Evolutionary conservation across 2,888 invertebrate genomes (phyloP), one percentile per base, ranked within the genome.

Genomic region (Cephus nigrinus): DNA sequence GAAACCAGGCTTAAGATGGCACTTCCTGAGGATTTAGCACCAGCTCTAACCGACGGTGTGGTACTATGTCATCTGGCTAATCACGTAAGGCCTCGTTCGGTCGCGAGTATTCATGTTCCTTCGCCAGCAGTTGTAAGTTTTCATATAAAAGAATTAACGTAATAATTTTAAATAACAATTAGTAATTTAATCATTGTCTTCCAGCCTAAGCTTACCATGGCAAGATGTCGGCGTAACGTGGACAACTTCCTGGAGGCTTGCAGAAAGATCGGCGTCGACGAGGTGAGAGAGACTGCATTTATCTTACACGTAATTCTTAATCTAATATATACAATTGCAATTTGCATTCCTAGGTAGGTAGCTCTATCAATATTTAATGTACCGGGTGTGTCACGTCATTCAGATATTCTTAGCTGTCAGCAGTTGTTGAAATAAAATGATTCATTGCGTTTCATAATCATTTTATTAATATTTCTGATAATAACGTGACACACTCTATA

Each of bases 201-300:
- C 69, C 92, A 98, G 98, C 98, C 98, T 68, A 98, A 98, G 92
- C 92, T 98, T 85, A 97, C 98, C n/a, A 96, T 97, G 95, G 97
- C 98, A 71, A 95, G 98, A 87, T 98, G 98, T 93, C 94, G 98
- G 87, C 94, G 97, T 88, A 98, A 98, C 91, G 98, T 98, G 36
- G 98, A 98, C 91, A 98, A 98, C 92, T 98, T 98, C 90, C 92
- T 98, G 85, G 98, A 98, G 89, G 98, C 98, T 33, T 98, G 98
- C 92, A 94, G 97, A 80, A 96, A 95, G 92, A 97, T 98, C 87
- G 98, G 98, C 83, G 97, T 98, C 23, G 96, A 97, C 92, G 97
- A 98, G 96, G 98, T 98, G 92, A 94, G 95, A 92, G 75, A 75
- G 68, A 78, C 76, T 76, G 76, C 32, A 74, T 73, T 76, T 77